phyloP scores from a whole-genome alignment of 2,888 invertebrate genomes.

The Hedya salicella region DNA sequence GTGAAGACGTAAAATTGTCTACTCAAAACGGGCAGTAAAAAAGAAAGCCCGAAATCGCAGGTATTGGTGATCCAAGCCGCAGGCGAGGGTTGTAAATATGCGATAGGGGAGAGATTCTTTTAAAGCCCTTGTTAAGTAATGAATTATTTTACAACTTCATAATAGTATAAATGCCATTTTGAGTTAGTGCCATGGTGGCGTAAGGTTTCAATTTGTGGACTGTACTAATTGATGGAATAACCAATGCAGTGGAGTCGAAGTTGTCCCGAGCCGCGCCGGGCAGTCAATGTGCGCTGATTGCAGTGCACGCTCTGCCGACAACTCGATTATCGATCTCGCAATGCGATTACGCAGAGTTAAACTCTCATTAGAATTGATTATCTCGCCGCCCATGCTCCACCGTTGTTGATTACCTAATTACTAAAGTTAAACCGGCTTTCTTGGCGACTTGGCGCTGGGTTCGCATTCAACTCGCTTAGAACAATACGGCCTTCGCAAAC shows the following conservation, averaged over 20 bases:
- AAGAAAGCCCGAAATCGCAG: too few species aligned
- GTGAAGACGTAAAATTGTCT: too few species aligned
- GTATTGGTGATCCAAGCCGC: too few species aligned
- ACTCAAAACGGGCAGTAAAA: too few species aligned
- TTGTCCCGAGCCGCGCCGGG: slow-evolving; percentile 9
- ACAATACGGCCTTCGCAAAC: slow-evolving; percentile 26
- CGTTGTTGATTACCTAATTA: slow-evolving; percentile 34
- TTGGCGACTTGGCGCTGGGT: slow-evolving; percentile 8
- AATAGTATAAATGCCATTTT: too few species aligned
- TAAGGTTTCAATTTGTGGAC: too few species aligned
- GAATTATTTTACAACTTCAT: too few species aligned
- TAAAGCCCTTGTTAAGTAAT: too few species aligned
- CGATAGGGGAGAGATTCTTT: too few species aligned
- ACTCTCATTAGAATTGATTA: slow-evolving; percentile 41
- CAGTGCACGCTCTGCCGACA: slow-evolving; percentile 44
- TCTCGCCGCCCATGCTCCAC: slow-evolving; percentile 19
- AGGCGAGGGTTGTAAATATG: too few species aligned
- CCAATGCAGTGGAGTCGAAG: slow-evolving; percentile 7
- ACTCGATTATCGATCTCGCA: slow-evolving; percentile 43
- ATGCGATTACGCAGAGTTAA: slow-evolving; percentile 42
- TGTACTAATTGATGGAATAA: slow-evolving; percentile 49
- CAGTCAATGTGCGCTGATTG: slow-evolving; percentile 61
- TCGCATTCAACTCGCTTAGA: slow-evolving; percentile 22
- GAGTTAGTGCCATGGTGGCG: too few species aligned
- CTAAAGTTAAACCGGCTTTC: slow-evolving; percentile 34